phyloP scores from a whole-genome alignment of 1,140 invertebrate genomes.

The Eriosoma lanigerum region DNA sequence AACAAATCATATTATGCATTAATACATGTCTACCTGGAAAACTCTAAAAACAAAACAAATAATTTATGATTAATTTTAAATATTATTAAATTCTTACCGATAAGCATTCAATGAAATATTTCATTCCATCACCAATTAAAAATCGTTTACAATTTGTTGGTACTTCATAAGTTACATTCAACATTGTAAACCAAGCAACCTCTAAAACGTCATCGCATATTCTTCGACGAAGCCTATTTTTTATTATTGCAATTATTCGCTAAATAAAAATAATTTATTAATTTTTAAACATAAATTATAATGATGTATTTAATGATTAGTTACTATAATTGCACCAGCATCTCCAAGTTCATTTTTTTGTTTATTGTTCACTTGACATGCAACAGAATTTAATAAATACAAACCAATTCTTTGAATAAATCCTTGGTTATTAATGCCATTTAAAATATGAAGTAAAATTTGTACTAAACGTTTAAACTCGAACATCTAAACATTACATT shows the following conservation, averaged over 20 bases:
- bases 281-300: neutral
- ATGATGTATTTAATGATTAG: constrained; percentile 42
- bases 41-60: constrained; percentile 62
- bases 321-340: constrained; percentile 81
- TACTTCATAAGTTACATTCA: constrained; percentile 97
- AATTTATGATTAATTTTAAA: neutral
- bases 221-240: constrained; percentile 69
- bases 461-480: constrained; percentile 86
- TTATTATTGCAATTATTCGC: constrained; percentile 84
- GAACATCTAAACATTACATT: constrained; percentile 71
- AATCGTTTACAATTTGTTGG: constrained; percentile 89
- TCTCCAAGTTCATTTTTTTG: constrained; percentile 90
- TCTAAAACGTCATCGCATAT: constrained; percentile 94
- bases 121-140: constrained; percentile 82
- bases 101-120: constrained; percentile 82
- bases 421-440: constrained; percentile 78
- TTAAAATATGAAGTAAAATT: constrained; percentile 80
- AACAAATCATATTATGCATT: constrained; percentile 93
- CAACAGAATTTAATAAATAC: constrained; percentile 90
- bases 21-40: constrained; percentile 87
- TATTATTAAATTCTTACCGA: constrained; percentile 61
- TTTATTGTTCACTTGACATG: constrained; percentile 91
- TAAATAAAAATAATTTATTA: constrained; percentile 58
- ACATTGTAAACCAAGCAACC: constrained; percentile 97
- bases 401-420: constrained; percentile 94